Evolutionary conservation across 2,113 vertebrate species (phyloP).

Genomic region (Microtus oregoni): DNA sequence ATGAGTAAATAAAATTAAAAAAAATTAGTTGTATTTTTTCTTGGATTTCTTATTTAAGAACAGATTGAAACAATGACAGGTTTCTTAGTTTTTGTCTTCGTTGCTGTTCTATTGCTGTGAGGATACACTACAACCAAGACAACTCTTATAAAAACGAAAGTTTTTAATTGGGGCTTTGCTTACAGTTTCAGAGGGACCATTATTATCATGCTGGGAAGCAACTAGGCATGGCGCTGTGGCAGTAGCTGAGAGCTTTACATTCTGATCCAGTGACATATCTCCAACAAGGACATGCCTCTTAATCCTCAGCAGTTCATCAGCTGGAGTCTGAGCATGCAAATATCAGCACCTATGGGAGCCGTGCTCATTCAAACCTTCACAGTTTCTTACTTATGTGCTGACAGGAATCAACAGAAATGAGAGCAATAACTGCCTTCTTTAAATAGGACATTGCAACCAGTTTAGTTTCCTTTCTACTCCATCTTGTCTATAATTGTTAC

Average conservation of each 20-base stretch:
- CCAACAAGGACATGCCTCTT: not conserved
- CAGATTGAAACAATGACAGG: not conserved
- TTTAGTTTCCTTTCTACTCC: not conserved
- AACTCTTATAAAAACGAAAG: not conserved
- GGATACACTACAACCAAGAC: not conserved
- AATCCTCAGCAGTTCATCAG: not conserved
- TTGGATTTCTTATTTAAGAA: constrained; percentile 7
- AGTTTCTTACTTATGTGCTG: not conserved
- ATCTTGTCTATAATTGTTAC: not conserved
- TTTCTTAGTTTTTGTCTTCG: constrained; percentile 28
- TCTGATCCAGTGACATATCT: not conserved
- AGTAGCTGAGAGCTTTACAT: not conserved
- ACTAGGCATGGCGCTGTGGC: not conserved
- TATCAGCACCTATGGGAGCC: not conserved
- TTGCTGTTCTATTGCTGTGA: not conserved
- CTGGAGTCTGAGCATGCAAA: not conserved
- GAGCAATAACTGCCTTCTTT: constrained; percentile 3
- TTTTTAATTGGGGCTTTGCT: not conserved
- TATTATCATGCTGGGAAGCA: not conserved
- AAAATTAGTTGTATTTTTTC: not conserved
- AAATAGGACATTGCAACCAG: not conserved
- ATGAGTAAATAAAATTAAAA: too few relatives aligned
- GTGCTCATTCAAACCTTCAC: not conserved
- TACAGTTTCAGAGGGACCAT: not conserved
- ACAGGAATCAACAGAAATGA: not conserved